Base-by-base conservation (phyloP, 1,140 invertebrate species). In the Panagrolaimus sp. region DNA sequence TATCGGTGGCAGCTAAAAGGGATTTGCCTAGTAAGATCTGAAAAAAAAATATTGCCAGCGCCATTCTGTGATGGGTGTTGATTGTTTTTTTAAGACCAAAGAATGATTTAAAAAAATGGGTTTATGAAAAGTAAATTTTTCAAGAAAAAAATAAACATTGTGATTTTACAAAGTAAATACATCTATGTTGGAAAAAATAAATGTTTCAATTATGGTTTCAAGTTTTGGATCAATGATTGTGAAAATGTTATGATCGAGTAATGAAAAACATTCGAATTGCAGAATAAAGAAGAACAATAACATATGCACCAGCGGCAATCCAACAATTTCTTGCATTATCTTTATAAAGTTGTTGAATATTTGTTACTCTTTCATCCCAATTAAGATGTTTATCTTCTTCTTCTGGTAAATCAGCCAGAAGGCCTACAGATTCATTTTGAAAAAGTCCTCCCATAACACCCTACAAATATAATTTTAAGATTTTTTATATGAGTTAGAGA, bases 401-500 rank as follows among this genome's bases (percentile, higher is more conserved):
- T 17, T 21, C 15, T 12, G 78, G 78, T 28, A 79, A 69, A 71
- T 79, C 78, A 24, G 78, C 78, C 1, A 79, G 45, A 21, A 79
- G 66, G 26, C 78, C 78, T 26, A 79, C 76, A 6, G 78, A 79
- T 63, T 79, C 47, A 47, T 78, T 78, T 45, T 78, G 73, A 76
- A 71, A 80, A 9, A 79, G 73, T 10, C 72, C 75, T 17, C 78
- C 78, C 38, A 76, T 70, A 26, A 73, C 48, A 10, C 65, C 74
- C 75, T 76, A 28, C 21, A 67, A 17, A 66, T 17, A 38, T 62
- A 43, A 9, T 70, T 45, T 32, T 44, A 17, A 28, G 6, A 15
- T 12, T 17, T 58, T 69, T 75, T 24, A n/a, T 14, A 8, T 14
- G 44, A 24, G 1, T 38, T 46, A 73, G 68, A 38, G 47, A 6